These are phyloP conservation scores for Limnephilus auricula DNA, from an alignment of 2,888 invertebrate genomes.

Conservation along the genomic window DNA sequence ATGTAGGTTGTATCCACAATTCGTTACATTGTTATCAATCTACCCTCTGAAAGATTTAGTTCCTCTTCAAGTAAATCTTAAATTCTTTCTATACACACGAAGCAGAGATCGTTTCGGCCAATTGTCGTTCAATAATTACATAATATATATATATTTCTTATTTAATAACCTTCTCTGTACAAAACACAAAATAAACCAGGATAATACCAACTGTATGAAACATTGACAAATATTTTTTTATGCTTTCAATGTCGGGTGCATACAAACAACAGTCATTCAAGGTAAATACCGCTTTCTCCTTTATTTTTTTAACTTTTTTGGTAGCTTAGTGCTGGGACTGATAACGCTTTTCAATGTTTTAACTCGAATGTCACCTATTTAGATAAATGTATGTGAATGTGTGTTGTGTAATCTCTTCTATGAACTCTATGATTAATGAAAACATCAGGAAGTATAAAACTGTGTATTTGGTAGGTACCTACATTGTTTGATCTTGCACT, in stretches of 20 bases:
- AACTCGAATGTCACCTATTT: slow-evolving; percentile 41
- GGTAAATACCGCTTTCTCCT: slow-evolving; percentile 68
- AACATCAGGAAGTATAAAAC: not conserved
- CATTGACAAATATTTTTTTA: slow-evolving; percentile 66
- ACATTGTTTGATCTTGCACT: not conserved
- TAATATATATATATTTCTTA: not conserved
- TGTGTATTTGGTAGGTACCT: not conserved
- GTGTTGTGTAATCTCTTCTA: slow-evolving; percentile 12
- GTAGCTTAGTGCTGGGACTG: slow-evolving; percentile 62
- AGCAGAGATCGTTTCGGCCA: not conserved
- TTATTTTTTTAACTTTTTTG: slow-evolving; percentile 63
- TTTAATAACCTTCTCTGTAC: slow-evolving; percentile 12
- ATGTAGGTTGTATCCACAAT: not conserved
- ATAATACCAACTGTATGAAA: slow-evolving; percentile 48
- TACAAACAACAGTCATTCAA: slow-evolving; percentile 69
- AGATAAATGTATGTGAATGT: slow-evolving; percentile 41
- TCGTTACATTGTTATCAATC: not conserved
- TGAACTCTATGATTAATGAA: not conserved
- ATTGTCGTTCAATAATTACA: not conserved
- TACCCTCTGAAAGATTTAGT: not conserved
- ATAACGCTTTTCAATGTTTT: slow-evolving; percentile 52
- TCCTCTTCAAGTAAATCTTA: not conserved
- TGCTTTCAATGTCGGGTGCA: slow-evolving; percentile 66
- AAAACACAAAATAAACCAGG: slow-evolving; percentile 24
- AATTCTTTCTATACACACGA: not conserved